Evolutionary conservation across 2,888 invertebrate species (phyloP).

Genomic region (Acrocera orbiculus): DNA sequence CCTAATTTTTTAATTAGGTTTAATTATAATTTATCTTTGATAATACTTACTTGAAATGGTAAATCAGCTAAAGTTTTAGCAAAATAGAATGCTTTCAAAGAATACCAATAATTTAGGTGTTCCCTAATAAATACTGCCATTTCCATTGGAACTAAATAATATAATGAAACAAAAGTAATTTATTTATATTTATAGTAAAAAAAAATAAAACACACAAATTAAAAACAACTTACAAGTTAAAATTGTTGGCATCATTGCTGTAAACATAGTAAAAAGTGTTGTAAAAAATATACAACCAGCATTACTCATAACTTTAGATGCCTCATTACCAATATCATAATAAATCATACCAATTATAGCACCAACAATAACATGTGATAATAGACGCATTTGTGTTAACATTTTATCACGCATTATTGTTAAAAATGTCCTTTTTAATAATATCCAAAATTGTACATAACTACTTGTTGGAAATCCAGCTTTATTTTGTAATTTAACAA

Average conservation of each 20-base stretch:
- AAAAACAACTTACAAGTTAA: conserved; percentile 71
- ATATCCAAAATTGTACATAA: conserved; percentile 70
- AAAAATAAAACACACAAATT: no score
- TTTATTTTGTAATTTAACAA: conserved; percentile 44
- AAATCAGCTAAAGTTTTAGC: conserved; percentile 92
- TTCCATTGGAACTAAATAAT: conserved; percentile 85
- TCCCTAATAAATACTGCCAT: conserved; percentile 90
- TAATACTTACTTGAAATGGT: conserved; percentile 69
- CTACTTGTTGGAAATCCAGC: conserved; percentile 66
- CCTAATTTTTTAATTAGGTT: background rate
- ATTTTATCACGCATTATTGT: conserved; percentile 75
- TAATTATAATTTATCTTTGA: background rate
- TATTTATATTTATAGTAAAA: background rate
- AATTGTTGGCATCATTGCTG: conserved; percentile 97
- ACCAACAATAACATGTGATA: conserved; percentile 59
- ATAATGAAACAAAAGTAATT: background rate
- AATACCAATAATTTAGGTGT: conserved; percentile 95
- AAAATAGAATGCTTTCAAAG: conserved; percentile 87
- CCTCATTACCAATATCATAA: conserved; percentile 83
- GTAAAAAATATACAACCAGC: conserved; percentile 93
- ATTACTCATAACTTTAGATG: conserved; percentile 86
- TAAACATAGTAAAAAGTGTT: conserved; percentile 91
- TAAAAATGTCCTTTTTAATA: conserved; percentile 66
- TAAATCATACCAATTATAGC: conserved; percentile 84
- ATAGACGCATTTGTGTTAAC: conserved; percentile 72